These are phyloP conservation scores for Yponomeuta sedellus DNA, from an alignment of 2,888 invertebrate genomes.

Conservation along the genomic window DNA sequence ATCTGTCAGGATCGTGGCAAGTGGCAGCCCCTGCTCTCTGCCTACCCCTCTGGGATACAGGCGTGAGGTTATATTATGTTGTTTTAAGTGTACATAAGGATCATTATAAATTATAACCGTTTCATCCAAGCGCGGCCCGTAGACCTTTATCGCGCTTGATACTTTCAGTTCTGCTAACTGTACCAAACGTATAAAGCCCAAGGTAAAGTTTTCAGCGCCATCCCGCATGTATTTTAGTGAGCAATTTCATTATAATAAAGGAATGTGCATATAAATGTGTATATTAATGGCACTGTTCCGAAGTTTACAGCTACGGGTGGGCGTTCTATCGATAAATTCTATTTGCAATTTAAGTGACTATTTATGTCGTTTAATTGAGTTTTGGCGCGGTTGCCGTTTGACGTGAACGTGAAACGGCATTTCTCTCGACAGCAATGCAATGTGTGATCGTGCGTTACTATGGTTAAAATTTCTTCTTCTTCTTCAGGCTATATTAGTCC, in stretches of 20 bases:
- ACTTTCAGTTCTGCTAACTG: neutral
- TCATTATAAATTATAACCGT: too few relatives aligned
- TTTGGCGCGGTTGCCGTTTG: slow-evolving; percentile 26
- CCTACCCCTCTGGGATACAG: too few relatives aligned
- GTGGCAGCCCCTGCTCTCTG: too few relatives aligned
- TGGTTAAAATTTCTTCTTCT: too few relatives aligned
- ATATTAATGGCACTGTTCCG: neutral
- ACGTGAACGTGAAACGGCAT: neutral
- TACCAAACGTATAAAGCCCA: neutral
- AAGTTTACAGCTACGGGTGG: slow-evolving; percentile 59
- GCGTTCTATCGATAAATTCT: slow-evolving; percentile 51
- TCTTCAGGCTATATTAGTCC: too few relatives aligned
- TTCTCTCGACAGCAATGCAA: too few relatives aligned
- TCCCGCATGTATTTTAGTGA: neutral
- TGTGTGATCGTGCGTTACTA: too few relatives aligned
- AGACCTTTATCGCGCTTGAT: too few relatives aligned
- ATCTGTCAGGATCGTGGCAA: too few relatives aligned
- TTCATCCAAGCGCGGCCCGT: too few relatives aligned
- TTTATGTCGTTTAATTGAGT: slow-evolving; percentile 49
- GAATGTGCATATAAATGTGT: neutral
- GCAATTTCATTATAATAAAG: neutral
- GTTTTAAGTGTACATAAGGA: too few relatives aligned
- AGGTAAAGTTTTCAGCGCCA: neutral
- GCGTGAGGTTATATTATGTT: too few relatives aligned
- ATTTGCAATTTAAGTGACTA: slow-evolving; percentile 55